Conservation (phyloP, 2,888 invertebrate species). For the Cephus rjabovi region DNA sequence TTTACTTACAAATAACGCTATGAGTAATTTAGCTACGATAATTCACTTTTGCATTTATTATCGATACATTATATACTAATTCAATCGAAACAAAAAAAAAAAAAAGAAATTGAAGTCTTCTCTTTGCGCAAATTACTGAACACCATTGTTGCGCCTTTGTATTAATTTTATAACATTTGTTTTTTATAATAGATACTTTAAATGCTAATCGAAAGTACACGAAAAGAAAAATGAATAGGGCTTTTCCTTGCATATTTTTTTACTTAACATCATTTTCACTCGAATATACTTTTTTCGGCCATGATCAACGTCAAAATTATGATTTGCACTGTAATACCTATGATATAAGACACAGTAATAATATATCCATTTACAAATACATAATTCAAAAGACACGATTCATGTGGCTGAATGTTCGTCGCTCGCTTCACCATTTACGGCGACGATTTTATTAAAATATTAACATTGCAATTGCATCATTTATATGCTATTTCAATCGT, state of each 20-base stretch:
- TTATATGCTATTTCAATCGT: slow-evolving; percentile 39
- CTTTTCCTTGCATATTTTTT: slow-evolving; percentile 12
- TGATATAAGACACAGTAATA: slow-evolving; percentile 39
- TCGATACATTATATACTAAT: slow-evolving; percentile 46
- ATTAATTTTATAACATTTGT: neutral
- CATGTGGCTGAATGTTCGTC: slow-evolving; percentile 51
- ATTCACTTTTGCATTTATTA: slow-evolving; percentile 48
- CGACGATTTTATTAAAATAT: slow-evolving; percentile 61
- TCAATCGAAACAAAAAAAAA: slow-evolving; percentile 34
- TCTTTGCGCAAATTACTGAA: slow-evolving; percentile 41
- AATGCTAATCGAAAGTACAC: neutral
- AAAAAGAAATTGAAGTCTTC: slow-evolving; percentile 22
- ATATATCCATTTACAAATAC: slow-evolving; percentile 39
- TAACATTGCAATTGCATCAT: slow-evolving; percentile 59
- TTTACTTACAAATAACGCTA: neutral
- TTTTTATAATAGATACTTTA: neutral
- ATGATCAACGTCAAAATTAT: slow-evolving; percentile 23
- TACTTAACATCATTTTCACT: slow-evolving; percentile 20
- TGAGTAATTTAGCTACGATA: slow-evolving; percentile 3
- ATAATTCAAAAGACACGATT: slow-evolving; percentile 57
- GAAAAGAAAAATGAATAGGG: neutral
- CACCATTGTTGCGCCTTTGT: slow-evolving; percentile 27
- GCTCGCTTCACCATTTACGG: slow-evolving; percentile 52
- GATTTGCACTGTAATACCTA: slow-evolving; percentile 31
- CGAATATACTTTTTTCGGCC: slow-evolving; percentile 17